These are phyloP conservation scores for Drosophila imparisetae DNA, from an alignment of 2,888 invertebrate genomes.

Conservation along the genomic window DNA sequence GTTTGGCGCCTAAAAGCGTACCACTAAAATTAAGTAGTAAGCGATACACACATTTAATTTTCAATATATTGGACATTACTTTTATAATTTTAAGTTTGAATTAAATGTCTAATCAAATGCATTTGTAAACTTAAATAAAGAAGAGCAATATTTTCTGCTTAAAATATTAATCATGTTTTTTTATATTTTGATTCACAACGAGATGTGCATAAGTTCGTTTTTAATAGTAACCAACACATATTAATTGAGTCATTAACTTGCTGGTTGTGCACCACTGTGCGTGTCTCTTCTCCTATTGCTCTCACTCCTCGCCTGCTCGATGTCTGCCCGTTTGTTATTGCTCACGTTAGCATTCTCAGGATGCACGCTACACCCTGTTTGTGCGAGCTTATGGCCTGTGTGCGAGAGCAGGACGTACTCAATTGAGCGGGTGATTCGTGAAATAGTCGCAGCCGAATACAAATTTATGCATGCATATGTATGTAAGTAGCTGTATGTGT, in stretches of 20 bases:
- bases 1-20: too few species aligned
- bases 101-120: background rate
- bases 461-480: background rate
- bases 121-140: background rate
- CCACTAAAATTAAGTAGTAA: background rate
- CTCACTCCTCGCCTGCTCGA: conserved; percentile 17
- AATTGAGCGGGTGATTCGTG: conserved; percentile 7
- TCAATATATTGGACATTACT: too few species aligned
- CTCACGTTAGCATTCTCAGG: conserved; percentile 61
- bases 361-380: conserved; percentile 41
- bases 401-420: background rate
- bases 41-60: background rate
- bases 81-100: background rate
- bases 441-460: conserved; percentile 6
- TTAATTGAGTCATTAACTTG: background rate
- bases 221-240: background rate
- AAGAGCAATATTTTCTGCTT: background rate
- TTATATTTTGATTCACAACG: background rate
- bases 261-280: conserved; percentile 33
- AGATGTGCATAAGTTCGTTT: background rate
- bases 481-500: background rate
- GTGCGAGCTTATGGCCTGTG: conserved; percentile 15
- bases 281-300: conserved; percentile 1
- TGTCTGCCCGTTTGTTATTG: conserved; percentile 57
- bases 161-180: background rate